Base-by-base conservation (phyloP, 2,797 vertebrate genomes). In the Cyclura pinguis region DNA sequence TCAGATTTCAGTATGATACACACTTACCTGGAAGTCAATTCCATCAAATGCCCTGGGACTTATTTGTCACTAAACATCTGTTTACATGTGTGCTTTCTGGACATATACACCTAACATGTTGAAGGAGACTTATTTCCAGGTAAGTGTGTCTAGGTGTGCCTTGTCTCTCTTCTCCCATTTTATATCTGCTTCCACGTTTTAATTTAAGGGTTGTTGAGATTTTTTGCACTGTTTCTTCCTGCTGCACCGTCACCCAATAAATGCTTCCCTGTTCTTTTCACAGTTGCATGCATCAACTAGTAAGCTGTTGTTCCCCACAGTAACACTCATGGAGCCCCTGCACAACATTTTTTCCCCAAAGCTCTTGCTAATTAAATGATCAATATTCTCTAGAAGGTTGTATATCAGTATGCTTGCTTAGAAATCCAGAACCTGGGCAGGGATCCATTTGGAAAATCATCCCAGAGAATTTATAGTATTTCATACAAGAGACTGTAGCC, bases 321-420 rank as follows among this genome's bases (percentile, higher is more conserved):
- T 59, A 90, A 88, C 47, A 80, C 50, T 88, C 85, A 84, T 74
- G 80, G 91, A 59, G 83, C 24, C 94, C 80, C 38, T 47, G 82
- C 87, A 87, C 85, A 72, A 47, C 76, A 90, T 38, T 55, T 92
- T 80, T 64, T 86, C 88, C 82, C 69, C 69, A 82, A 92, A 92
- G 86, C 94, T 94, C 89, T 62, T 80, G 80, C 29, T 90, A 85
- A 94, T 93, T 92, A 94, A 85, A 76, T 5, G 91, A 22, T 22
- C 20, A 94, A 94, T 82, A 88, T 81, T 91, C 92, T 90, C 72
- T 74, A 92, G 89, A 95, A 87, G 93, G 93, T 90, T 94, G 82
- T 72, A 93, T 94, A 93, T 92, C 92, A 90, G 55, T 59, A 81
- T 7, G 57, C 57, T 72, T 4, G 6, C 16, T 74, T 50, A 9